Conservation (phyloP, 2,113 vertebrate genomes). For the Xenopus tropicalis region DNA sequence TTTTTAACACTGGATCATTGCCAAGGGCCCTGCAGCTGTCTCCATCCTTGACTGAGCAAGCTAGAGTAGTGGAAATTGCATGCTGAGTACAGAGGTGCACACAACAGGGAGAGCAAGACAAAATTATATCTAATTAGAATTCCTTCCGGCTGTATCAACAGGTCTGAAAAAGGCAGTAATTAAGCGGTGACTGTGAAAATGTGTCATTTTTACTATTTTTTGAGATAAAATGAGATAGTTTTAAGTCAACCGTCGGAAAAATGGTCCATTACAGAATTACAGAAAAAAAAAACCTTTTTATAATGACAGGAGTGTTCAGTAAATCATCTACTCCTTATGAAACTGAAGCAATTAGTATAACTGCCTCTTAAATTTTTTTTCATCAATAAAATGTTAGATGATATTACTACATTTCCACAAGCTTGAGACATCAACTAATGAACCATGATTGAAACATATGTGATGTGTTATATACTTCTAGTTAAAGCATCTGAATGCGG, state of each 20-base stretch:
- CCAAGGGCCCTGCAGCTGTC: conserved; percentile 45
- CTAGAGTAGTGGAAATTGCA: conserved; percentile 37
- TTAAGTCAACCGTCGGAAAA: conserved; percentile 51
- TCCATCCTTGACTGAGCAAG: conserved; percentile 56
- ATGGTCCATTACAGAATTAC: conserved; percentile 44
- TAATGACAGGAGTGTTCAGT: conserved; percentile 13
- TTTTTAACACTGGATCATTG: conserved; percentile 46
- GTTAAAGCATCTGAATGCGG: no score
- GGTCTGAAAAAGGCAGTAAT: conserved; percentile 61
- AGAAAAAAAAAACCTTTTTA: conserved; percentile 21
- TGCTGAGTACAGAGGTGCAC: conserved; percentile 51
- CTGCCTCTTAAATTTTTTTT: conserved; percentile 55
- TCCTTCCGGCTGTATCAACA: conserved; percentile 60
- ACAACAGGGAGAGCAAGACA: conserved; percentile 51
- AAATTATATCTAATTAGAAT: conserved; percentile 58
- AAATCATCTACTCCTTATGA: conserved; percentile 25
- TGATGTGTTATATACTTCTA: conserved; percentile 19
- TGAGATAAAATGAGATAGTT: conserved; percentile 47
- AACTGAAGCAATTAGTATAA: conserved; percentile 49
- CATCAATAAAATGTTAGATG: conserved; percentile 40
- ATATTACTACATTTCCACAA: conserved; percentile 30
- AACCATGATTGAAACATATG: conserved; percentile 18
- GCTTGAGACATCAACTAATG: conserved; percentile 19
- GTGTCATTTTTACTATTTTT: conserved; percentile 53
- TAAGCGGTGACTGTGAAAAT: conserved; percentile 55